A percentile compares a stretch with the other conserved stretches of the same genome.
Conservation (phyloP, 2,113 vertebrate species). For the Psettodes erumei region DNA sequence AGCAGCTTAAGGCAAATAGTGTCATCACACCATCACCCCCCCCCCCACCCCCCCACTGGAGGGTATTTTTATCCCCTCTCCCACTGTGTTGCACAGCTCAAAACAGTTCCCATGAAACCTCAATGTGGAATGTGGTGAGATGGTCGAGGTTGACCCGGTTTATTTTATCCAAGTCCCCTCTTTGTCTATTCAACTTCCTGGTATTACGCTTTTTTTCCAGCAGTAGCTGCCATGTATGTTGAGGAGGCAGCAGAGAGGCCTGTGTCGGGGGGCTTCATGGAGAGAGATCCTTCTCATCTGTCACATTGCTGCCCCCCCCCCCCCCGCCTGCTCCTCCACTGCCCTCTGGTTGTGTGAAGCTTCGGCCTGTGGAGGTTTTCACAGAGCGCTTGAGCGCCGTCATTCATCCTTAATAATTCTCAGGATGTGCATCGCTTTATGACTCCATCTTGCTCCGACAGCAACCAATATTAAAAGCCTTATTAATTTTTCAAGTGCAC, state of each 20-base stretch:
- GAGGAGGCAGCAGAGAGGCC: slow-evolving; percentile 54
- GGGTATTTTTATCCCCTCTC: slow-evolving; percentile 77
- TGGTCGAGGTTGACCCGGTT: slow-evolving; percentile 52
- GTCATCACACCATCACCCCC: slow-evolving; percentile 63
- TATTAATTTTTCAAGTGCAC: slow-evolving; percentile 72
- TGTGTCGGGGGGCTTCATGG: slow-evolving; percentile 36
- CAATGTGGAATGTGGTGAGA: slow-evolving; percentile 61
- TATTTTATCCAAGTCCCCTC: slow-evolving; percentile 40
- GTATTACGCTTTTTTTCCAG: slow-evolving; percentile 10
- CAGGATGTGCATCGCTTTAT: slow-evolving; percentile 61
- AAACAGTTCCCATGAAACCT: slow-evolving; percentile 72
- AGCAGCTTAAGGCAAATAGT: slow-evolving; percentile 65
- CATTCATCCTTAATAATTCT: slow-evolving; percentile 58
- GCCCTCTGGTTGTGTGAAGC: slow-evolving; percentile 26
- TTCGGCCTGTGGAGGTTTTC: slow-evolving; percentile 43
- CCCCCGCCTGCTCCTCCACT: slow-evolving; percentile 16
- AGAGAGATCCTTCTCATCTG: slow-evolving; percentile 50
- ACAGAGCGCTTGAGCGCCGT: slow-evolving; percentile 37
- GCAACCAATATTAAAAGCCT: slow-evolving; percentile 74
- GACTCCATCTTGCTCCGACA: slow-evolving; percentile 62
- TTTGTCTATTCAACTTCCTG: slow-evolving; percentile 28
- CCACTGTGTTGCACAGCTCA: slow-evolving; percentile 59
- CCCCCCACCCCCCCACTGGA: slow-evolving; percentile 52
- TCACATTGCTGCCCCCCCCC: slow-evolving; percentile 21
- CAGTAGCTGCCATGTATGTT: slow-evolving; percentile 28